Percentiles rank a stretch among this genome's conserved stretches.
Conservation (phyloP, 2,113 vertebrate genomes). For the Hiodon tergisus region DNA sequence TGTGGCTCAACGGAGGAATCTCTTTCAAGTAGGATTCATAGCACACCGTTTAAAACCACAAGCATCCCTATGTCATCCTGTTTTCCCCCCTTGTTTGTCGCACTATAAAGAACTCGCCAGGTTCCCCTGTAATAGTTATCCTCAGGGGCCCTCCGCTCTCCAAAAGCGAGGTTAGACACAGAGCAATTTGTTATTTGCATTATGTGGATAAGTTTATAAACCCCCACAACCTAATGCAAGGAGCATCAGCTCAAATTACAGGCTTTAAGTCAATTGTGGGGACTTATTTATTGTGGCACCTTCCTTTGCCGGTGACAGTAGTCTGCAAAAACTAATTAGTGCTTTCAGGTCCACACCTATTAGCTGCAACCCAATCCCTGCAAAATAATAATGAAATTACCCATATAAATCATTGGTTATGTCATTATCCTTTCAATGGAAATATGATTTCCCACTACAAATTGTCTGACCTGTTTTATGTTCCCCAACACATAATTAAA, state of each 20-base stretch:
- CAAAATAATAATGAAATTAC: slow-evolving; percentile 87
- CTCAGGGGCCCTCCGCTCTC: slow-evolving; percentile 47
- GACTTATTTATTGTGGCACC: slow-evolving; percentile 81
- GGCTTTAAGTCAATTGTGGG: slow-evolving; percentile 69
- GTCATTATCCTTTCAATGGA: slow-evolving; percentile 78
- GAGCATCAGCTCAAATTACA: slow-evolving; percentile 84
- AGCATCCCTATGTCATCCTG: slow-evolving; percentile 3
- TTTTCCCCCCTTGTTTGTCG: neutral
- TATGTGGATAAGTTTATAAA: slow-evolving; percentile 72
- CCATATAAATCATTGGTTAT: slow-evolving; percentile 84
- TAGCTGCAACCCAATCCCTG: slow-evolving; percentile 76
- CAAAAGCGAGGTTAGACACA: slow-evolving; percentile 63
- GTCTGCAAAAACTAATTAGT: slow-evolving; percentile 86
- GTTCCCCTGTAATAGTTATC: slow-evolving; percentile 58
- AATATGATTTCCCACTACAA: slow-evolving; percentile 94
- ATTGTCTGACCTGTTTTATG: slow-evolving; percentile 87
- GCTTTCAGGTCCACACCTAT: slow-evolving; percentile 74
- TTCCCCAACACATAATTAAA: slow-evolving; percentile 91
- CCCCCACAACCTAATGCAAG: slow-evolving; percentile 71
- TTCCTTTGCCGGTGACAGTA: slow-evolving; percentile 66
- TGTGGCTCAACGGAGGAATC: slow-evolving; percentile 12
- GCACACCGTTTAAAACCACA: neutral
- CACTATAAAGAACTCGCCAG: neutral
- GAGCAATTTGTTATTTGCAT: slow-evolving; percentile 72
- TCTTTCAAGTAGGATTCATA: neutral